Evolutionary conservation across 2,113 vertebrate species (phyloP), one percentile per base, ranked within the genome.

Genomic region (Spheniscus mendiculus): DNA sequence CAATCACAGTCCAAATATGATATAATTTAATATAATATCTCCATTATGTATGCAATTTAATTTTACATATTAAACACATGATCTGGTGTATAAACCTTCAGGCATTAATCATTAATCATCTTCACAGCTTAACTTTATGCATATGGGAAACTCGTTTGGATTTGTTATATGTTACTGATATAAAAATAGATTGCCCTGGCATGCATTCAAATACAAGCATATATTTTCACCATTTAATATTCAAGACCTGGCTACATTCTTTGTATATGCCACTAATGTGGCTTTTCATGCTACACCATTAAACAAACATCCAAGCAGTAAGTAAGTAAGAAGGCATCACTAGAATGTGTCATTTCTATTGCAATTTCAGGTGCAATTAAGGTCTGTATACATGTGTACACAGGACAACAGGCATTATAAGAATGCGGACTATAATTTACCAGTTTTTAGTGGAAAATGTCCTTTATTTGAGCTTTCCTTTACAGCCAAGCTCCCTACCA

Each of bases 401-500:
- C n/a, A 95, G 42, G 13, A 29, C 47, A 92, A 87, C 50, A 83
- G 53, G n/a, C 42, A 83, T 77, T 59, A 59, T 47, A 55, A 78
- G 45, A 94, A n/a, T 3, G 17, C 66, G 40, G 53, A 47, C 67
- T 82, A n/a, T 69, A 84, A 95, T 95, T 94, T 84, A 83, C 38
- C 45, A 52, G 40, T 47, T 95, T 89, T 92, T 40, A 79, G 36
- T 72, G 38, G 44, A 49, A 89, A 92, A 93, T 42, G 56, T 77
- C 32, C 19, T 83, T 89, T 79, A 82, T 87, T 91, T 89, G 86
- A 92, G 34, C 2, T 13, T 90, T 87, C 49, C 30, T 86, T 95
- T 84, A 73, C 38, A 91, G 65, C 82, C 90, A 94, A 84, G 86
- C 67, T 93, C 85, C 79, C 76, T 49, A 72, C 30, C 42, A 96